Base-by-base conservation (phyloP, 2,113 vertebrate species). In the Chaenocephalus aceratus region DNA sequence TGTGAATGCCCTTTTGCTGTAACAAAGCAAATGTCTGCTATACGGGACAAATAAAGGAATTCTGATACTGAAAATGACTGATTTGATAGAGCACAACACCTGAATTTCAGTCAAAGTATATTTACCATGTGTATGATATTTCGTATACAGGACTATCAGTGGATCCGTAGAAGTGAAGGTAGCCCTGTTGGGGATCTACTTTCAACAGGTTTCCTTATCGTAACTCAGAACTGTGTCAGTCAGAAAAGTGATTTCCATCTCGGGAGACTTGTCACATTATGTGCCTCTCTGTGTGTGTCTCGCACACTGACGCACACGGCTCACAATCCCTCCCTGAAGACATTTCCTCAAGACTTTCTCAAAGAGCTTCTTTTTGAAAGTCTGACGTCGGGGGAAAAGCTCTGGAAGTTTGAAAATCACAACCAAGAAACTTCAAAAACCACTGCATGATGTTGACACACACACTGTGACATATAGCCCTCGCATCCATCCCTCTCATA, bases 321-420 rank as follows among this genome's bases (percentile, higher is more conserved):
- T 84, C 68, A 75, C 78, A 67, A 74, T 80, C 72, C 80, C 60
- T 80, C 85, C 79, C 77, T 69, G 53, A 79, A 75, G 83, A 83
- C 71, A 65, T 79, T 62, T 30, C 86, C n/a, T n/a, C n/a, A n/a
- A n/a, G n/a, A n/a, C n/a, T n/a, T n/a, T n/a, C 71, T 81, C 72
- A 86, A 82, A 87, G 76, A 87, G 80, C 62, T 71, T 64, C 57
- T 80, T 79, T 87, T 80, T 86, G 83, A 83, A 86, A 79, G 71
- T 53, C 52, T 69, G 52, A 79, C 62, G 77, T 88, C 85, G 67
- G 88, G 85, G 78, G 80, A 87, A 79, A 81, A 82, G 67, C 76
- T 58, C 51, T 74, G 54, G 66, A 83, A 86, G 84, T 86, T 88
- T 89, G 30, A 52, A 71, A 86, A 90, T 87, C 80, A 56, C 82